These are phyloP conservation scores for Cantharis nigra DNA, from an alignment of 2,888 invertebrate genomes.

Conservation along the genomic window DNA sequence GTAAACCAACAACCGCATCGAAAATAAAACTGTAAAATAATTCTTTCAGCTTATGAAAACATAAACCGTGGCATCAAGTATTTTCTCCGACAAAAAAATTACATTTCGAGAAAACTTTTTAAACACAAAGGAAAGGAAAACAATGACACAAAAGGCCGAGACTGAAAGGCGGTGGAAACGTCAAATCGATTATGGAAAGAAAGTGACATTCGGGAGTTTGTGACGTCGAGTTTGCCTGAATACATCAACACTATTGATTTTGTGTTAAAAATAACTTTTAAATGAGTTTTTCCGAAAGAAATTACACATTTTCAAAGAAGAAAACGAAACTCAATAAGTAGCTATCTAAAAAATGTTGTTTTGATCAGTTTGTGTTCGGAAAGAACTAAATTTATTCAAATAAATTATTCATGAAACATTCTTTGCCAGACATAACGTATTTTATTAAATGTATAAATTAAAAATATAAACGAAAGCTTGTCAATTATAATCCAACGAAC, in stretches of 20 bases:
- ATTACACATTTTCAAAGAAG: neutral
- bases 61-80: neutral
- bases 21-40: neutral
- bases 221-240: neutral
- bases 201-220: neutral
- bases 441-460: neutral
- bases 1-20: neutral
- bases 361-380: neutral
- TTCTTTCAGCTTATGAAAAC: neutral
- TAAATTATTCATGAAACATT: neutral
- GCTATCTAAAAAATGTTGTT: neutral
- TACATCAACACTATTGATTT: neutral
- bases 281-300: neutral
- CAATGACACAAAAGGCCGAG: neutral
- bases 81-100: neutral
- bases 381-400: neutral
- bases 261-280: neutral
- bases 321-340: neutral
- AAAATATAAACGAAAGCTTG: neutral
- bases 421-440: neutral
- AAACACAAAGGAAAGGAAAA: slow-evolving; percentile 7
- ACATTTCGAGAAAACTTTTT: neutral
- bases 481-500: neutral
- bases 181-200: slow-evolving; percentile 1
- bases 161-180: neutral